Conservation (phyloP, 1,140 invertebrate genomes). For the Drosophila sp. region DNA sequence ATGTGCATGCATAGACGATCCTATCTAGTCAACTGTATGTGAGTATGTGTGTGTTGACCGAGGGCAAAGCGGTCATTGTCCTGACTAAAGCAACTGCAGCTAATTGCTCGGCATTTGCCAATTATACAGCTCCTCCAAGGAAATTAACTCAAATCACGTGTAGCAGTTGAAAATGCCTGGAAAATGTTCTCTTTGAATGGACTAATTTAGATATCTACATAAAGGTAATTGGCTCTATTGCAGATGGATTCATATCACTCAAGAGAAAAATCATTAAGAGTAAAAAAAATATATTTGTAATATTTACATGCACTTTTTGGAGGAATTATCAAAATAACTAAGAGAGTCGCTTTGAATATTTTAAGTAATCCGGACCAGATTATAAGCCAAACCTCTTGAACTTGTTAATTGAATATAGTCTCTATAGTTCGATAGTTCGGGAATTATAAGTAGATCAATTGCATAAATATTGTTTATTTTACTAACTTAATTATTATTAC, state of each 20-base stretch:
- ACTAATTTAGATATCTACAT: slow-evolving; percentile 9
- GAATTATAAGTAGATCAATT: too few species aligned
- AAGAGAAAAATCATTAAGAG: neutral
- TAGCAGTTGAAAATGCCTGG: slow-evolving; percentile 5
- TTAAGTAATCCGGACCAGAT: too few species aligned
- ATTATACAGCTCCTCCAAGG: slow-evolving; percentile 45
- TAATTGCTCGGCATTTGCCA: slow-evolving; percentile 44
- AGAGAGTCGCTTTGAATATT: too few species aligned
- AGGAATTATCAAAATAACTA: too few species aligned
- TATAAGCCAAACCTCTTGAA: too few species aligned
- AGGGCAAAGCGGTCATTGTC: slow-evolving; percentile 32
- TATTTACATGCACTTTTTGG: too few species aligned
- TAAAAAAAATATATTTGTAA: too few species aligned
- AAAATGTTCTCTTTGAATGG: too few species aligned
- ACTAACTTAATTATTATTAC: too few species aligned
- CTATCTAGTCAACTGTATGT: neutral
- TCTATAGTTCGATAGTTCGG: too few species aligned
- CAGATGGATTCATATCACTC: neutral
- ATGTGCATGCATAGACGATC: slow-evolving; percentile 30
- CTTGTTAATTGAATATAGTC: too few species aligned
- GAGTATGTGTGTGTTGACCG: neutral
- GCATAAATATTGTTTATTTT: too few species aligned
- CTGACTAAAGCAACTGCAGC: slow-evolving; percentile 38
- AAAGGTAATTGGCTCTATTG: neutral
- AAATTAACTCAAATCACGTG: slow-evolving; percentile 44